phyloP scores from a whole-genome alignment of 1,140 invertebrate species.

The Maconellicoccus hirsutus region DNA sequence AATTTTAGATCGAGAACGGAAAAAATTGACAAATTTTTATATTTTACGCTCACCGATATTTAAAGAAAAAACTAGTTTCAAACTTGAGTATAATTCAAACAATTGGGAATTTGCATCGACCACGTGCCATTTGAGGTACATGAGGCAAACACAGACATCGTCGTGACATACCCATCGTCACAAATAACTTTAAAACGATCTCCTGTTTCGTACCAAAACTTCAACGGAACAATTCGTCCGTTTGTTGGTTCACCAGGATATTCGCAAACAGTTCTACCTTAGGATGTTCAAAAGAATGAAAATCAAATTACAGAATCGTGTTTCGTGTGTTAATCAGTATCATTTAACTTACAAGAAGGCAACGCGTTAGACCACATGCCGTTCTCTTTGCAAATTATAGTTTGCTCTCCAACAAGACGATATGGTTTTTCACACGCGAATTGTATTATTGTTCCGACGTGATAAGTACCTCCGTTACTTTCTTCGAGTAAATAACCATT shows the following conservation, averaged over 20 bases:
- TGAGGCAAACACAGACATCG: constrained; percentile 29
- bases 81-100: constrained; percentile 32
- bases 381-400: constrained; percentile 71
- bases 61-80: no score
- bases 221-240: constrained; percentile 55
- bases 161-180: constrained; percentile 48
- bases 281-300: constrained; percentile 24
- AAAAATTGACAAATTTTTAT: no score
- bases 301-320: no score
- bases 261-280: constrained; percentile 60
- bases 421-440: constrained; percentile 59
- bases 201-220: constrained; percentile 63
- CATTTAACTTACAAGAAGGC: constrained; percentile 67
- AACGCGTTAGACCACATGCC: constrained; percentile 74
- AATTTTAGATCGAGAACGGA: no score
- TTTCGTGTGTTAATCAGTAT: no score
- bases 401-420: constrained; percentile 60
- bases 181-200: constrained; percentile 60
- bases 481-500: constrained; percentile 53
- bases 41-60: no score
- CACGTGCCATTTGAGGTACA: constrained; percentile 31
- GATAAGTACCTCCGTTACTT: constrained; percentile 35
- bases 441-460: constrained; percentile 65
- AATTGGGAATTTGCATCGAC: constrained; percentile 32
- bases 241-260: constrained; percentile 60